A percentile compares a stretch with the other conserved stretches of the same genome.
These are phyloP conservation scores for Calosoma granatense DNA, from an alignment of 1,140 invertebrate species.

Conservation along the genomic window DNA sequence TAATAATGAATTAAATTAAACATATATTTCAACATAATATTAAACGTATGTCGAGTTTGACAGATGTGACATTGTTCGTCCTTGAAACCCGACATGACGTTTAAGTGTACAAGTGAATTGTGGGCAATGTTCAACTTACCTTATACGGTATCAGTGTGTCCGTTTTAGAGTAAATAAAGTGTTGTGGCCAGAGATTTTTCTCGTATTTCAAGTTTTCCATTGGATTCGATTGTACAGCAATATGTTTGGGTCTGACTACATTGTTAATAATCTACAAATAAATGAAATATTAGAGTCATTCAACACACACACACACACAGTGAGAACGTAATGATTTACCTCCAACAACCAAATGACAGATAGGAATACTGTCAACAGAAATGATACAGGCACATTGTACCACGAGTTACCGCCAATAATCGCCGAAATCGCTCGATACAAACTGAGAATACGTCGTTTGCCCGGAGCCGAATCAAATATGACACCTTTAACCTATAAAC, in stretches of 20 bases:
- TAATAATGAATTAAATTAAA: constrained; percentile 18
- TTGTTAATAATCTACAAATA: constrained; percentile 30
- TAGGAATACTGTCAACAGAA: constrained; percentile 43
- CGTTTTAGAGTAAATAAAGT: constrained; percentile 63
- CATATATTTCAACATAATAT: background rate
- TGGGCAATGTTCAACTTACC: constrained; percentile 31
- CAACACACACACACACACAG: too few species aligned
- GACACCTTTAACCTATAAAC: constrained; percentile 51
- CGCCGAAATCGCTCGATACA: constrained; percentile 48
- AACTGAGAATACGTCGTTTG: constrained; percentile 43
- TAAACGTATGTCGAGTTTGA: too few species aligned
- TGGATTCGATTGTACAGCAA: constrained; percentile 32
- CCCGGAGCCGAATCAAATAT: constrained; percentile 69
- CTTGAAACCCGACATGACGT: too few species aligned
- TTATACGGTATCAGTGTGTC: constrained; percentile 49
- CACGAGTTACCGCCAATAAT: constrained; percentile 41
- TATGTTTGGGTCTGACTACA: constrained; percentile 26
- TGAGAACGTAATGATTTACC: constrained; percentile 27
- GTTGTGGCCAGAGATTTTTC: constrained; percentile 48
- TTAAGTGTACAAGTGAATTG: constrained; percentile 3
- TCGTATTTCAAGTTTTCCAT: constrained; percentile 38
- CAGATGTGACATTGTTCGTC: too few species aligned
- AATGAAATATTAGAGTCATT: too few species aligned
- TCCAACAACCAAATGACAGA: constrained; percentile 50
- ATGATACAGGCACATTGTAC: constrained; percentile 43